A percentile compares a stretch with the other conserved stretches of the same genome.
Evolutionary conservation across 2,888 invertebrate species (phyloP).

Genomic region (Trichopoda pennipes): DNA sequence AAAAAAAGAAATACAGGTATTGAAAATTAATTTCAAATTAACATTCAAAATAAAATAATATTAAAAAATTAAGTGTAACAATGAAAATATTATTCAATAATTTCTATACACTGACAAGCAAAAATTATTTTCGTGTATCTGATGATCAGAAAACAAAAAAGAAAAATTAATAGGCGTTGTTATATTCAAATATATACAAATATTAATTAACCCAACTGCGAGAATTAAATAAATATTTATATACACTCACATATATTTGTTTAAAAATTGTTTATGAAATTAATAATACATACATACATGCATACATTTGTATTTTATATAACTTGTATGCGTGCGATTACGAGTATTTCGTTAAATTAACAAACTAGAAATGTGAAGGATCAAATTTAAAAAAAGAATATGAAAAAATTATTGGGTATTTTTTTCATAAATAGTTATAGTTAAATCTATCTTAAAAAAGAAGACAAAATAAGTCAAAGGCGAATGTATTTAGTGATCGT

Average conservation of each 20-base stretch:
- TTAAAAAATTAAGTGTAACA: slow-evolving; percentile 16
- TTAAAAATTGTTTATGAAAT: slow-evolving; percentile 48
- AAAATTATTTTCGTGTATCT: slow-evolving; percentile 16
- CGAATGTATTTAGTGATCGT: slow-evolving; percentile 78
- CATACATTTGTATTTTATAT: slow-evolving; percentile 23
- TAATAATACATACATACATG: slow-evolving; percentile 1
- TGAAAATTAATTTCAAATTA: slow-evolving; percentile 43
- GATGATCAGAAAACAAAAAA: not conserved
- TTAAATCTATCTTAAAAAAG: slow-evolving; percentile 59
- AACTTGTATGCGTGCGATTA: not conserved
- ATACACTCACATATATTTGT: slow-evolving; percentile 38
- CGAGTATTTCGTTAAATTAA: slow-evolving; percentile 45
- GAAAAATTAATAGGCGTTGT: not conserved
- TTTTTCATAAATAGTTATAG: slow-evolving; percentile 47
- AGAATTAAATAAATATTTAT: slow-evolving; percentile 39
- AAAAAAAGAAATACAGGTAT: slow-evolving; percentile 63
- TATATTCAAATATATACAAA: slow-evolving; percentile 16
- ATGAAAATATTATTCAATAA: slow-evolving; percentile 30
- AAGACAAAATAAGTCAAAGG: slow-evolving; percentile 71
- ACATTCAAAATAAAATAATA: slow-evolving; percentile 4
- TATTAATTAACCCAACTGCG: not conserved
- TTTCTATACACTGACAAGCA: slow-evolving; percentile 38
- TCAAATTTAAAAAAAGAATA: slow-evolving; percentile 61
- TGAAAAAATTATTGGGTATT: not conserved
- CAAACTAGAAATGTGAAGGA: slow-evolving; percentile 71